These are phyloP conservation scores for Drosophila melanica DNA, from an alignment of 1,140 invertebrate species.

Conservation along the genomic window DNA sequence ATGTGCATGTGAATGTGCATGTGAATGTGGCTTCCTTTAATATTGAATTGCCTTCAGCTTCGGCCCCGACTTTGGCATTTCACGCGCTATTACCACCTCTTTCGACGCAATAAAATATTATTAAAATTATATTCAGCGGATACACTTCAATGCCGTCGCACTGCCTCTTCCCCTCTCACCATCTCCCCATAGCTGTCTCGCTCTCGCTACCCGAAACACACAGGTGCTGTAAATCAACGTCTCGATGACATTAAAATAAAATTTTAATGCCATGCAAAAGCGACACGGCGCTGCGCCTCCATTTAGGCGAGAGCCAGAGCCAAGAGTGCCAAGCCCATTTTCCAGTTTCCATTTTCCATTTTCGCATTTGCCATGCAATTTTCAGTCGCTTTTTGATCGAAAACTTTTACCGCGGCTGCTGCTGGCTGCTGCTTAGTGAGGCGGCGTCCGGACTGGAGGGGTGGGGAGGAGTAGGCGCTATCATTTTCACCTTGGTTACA, in stretches of 20 bases:
- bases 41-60: no score
- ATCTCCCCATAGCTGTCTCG: neutral
- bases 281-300: conserved; percentile 34
- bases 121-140: conserved; percentile 37
- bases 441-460: no score
- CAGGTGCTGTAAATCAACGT: conserved; percentile 78
- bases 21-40: no score
- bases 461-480: conserved; percentile 24
- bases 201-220: neutral
- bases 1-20: no score
- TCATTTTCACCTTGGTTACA: conserved; percentile 83
- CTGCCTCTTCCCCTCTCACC: neutral
- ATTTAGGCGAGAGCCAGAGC: conserved; percentile 17
- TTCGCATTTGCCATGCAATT: conserved; percentile 39
- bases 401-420: conserved; percentile 62
- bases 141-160: conserved; percentile 13
- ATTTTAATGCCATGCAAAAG: conserved; percentile 74
- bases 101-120: no score
- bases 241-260: conserved; percentile 84
- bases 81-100: no score
- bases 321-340: conserved; percentile 4
- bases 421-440: conserved; percentile 18
- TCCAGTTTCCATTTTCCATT: conserved; percentile 15
- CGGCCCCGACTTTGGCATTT: no score
- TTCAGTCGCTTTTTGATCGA: conserved; percentile 61